Evolutionary conservation across 2,888 invertebrate species (phyloP).

Genomic region (Tricholauxania praeusta): DNA sequence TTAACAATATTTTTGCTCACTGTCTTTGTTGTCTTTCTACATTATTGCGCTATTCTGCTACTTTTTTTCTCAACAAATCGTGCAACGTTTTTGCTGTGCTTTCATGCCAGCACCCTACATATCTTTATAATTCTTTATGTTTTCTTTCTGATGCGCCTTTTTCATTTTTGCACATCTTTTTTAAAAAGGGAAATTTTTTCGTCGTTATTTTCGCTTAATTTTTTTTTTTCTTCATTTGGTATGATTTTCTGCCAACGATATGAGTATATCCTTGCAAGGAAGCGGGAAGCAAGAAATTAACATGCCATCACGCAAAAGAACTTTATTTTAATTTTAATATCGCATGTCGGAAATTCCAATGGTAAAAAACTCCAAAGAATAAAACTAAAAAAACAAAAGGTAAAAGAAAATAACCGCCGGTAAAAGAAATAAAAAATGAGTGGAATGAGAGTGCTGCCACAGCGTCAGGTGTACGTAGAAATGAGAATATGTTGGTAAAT

Average conservation of each 20-base stretch:
- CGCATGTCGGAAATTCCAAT: conserved; percentile 35
- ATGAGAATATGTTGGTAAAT: background rate
- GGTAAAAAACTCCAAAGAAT: background rate
- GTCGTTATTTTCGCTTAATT: background rate
- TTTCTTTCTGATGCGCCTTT: background rate
- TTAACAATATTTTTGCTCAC: too few relatives aligned
- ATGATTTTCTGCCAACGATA: background rate
- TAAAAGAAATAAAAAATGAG: background rate
- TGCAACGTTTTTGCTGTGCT: background rate
- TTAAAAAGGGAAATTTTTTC: background rate
- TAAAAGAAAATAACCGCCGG: background rate
- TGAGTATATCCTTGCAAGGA: background rate
- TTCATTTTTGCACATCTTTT: background rate
- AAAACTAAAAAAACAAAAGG: background rate
- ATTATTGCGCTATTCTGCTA: too few relatives aligned
- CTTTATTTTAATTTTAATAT: conserved; percentile 41
- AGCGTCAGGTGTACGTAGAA: too few relatives aligned
- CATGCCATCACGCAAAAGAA: conserved; percentile 39
- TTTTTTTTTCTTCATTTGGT: background rate
- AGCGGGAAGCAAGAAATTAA: conserved; percentile 33
- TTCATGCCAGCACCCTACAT: background rate
- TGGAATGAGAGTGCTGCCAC: too few relatives aligned
- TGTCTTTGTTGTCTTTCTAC: too few relatives aligned
- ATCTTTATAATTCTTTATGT: background rate
- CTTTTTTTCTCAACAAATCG: too few relatives aligned